These are phyloP conservation scores for Laticauda laticaudata DNA, from an alignment of 2,113 vertebrate genomes.

Conservation along the genomic window DNA sequence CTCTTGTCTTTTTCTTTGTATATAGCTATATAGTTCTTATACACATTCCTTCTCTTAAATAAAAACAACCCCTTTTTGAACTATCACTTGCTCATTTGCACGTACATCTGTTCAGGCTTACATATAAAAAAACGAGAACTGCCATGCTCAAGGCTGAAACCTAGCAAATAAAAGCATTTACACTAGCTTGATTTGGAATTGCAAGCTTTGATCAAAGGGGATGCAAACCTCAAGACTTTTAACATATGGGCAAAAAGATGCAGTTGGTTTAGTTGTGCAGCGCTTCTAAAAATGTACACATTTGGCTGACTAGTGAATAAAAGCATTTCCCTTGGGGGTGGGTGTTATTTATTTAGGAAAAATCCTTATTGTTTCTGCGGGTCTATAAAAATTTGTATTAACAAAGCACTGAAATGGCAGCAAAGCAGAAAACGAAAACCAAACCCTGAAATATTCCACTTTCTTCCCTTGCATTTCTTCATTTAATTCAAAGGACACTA, in stretches of 20 bases:
- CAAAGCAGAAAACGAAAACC: not conserved
- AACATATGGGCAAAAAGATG: not conserved
- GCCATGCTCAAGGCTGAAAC: not conserved
- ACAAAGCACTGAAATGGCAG: too few relatives aligned
- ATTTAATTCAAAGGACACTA: not conserved
- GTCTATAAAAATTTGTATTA: not conserved
- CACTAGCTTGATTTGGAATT: not conserved
- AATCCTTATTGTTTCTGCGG: not conserved
- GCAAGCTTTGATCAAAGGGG: not conserved
- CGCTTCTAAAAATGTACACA: not conserved
- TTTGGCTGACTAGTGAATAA: not conserved
- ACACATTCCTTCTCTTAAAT: constrained; percentile 57
- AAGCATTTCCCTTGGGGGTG: not conserved
- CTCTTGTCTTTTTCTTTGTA: constrained; percentile 55
- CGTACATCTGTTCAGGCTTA: not conserved
- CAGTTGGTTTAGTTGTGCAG: not conserved
- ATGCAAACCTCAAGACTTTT: not conserved
- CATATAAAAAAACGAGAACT: constrained; percentile 24
- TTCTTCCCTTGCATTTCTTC: not conserved
- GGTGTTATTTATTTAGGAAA: not conserved
- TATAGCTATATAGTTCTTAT: constrained; percentile 62
- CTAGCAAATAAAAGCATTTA: not conserved
- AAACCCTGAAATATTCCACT: not conserved
- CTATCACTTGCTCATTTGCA: not conserved
- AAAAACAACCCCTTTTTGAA: constrained; percentile 21